Evolutionary conservation across 2,797 vertebrate genomes (phyloP).

Genomic region (Huso huso): DNA sequence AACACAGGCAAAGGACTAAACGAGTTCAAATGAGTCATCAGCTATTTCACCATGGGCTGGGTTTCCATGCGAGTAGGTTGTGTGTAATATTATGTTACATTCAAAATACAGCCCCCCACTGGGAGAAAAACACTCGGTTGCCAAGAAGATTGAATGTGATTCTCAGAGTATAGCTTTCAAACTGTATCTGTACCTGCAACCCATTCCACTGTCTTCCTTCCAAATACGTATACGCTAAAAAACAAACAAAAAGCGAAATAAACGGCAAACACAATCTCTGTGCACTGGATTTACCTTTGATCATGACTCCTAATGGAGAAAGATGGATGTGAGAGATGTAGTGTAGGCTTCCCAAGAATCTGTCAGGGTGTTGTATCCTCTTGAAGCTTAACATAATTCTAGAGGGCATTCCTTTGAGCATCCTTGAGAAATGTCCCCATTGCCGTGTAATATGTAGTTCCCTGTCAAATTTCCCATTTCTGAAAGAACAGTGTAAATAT

Average conservation of each 20-base stretch:
- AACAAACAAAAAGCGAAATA: neutral
- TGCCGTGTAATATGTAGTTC: too few species aligned
- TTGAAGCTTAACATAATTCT: too few species aligned
- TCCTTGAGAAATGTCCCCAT: too few species aligned
- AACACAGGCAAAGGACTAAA: neutral
- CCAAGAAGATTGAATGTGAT: neutral
- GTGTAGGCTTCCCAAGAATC: too few species aligned
- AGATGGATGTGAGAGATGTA: neutral
- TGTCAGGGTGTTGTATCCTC: too few species aligned
- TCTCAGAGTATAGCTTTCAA: neutral
- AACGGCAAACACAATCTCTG: neutral
- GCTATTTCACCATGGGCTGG: neutral
- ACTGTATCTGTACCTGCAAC: neutral
- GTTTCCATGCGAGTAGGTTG: neutral
- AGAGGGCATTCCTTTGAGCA: too few species aligned
- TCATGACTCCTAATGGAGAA: slow-evolving; percentile 16
- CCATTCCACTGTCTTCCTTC: neutral
- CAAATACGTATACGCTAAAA: neutral
- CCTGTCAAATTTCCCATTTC: too few species aligned
- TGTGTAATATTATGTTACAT: too few species aligned
- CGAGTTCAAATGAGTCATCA: neutral
- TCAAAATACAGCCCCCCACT: neutral
- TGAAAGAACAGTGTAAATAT: too few species aligned
- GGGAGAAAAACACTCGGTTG: too few species aligned
- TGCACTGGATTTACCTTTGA: slow-evolving; percentile 35